Base-by-base conservation (phyloP, 2,797 vertebrate genomes). In the Pseudopleuronectes americanus region DNA sequence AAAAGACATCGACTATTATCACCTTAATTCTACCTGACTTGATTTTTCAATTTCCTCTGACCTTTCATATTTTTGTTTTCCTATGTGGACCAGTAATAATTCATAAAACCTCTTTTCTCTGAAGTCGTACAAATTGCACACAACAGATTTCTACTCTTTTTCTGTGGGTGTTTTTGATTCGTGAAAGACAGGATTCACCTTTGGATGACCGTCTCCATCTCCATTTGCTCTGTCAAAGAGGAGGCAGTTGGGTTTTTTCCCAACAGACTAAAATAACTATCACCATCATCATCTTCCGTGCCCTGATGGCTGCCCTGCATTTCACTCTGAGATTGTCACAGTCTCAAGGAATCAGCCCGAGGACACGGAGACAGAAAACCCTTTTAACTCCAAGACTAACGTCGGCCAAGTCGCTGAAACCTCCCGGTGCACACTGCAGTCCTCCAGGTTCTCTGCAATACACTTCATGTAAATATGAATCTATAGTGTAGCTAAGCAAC, bases 401-500 rank as follows among this genome's bases (percentile, higher is more conserved):
- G 43, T 3, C 22, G 48, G 21, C 49, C 28, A 22, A 70, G 52
- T 72, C 57, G 49, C 47, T 36, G 17, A 54, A 76, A 80, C 69
- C 76, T 59, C 51, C 65, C 0, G 9, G 58, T 66, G 73, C 64
- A 61, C 64, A 64, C 76, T 57, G 48, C 57, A 59, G 47, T 47
- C 59, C 64, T 76, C 43, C 48, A 55, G 68, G n/a, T 79, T 70
- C 58, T 63, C 67, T 53, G 24, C 70, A 23, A 23, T 65, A 55
- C 69, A 45, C 43, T 45, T 2, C 43, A 45, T 45, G 43, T 45
- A 68, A 76, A 81, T 77, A 75, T 24, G 24, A 72, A 77, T 82
- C 54, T 73, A 69, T 59, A 69, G 72, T 72, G 90, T 91, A 87
- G 84, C 89, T 9, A 90, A 90, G 90, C 89, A 92, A 90, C 87